A percentile compares a stretch with the other conserved stretches of the same genome.
Evolutionary conservation across 2,113 vertebrate species (phyloP).

Genomic region (Heterochromis multidens): DNA sequence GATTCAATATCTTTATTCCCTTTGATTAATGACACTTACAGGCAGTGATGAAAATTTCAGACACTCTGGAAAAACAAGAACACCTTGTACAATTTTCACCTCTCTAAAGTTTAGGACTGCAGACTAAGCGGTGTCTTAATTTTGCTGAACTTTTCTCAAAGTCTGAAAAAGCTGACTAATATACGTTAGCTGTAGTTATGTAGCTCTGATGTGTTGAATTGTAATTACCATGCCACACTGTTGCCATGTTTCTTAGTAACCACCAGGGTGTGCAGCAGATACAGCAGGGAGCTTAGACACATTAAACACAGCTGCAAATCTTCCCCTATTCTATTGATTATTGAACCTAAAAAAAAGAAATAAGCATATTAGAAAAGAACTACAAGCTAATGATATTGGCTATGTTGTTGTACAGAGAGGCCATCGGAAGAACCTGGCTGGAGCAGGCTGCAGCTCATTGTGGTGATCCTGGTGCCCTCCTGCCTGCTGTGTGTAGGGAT

Average conservation of each 20-base stretch:
- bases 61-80: not conserved
- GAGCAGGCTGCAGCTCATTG: conserved; percentile 70
- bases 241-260: not conserved
- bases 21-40: not conserved
- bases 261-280: conserved; percentile 61
- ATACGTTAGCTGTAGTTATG: not conserved
- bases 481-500: conserved; percentile 76
- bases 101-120: not conserved
- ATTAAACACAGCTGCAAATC: not conserved
- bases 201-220: not conserved
- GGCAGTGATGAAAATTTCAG: not conserved
- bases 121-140: not conserved
- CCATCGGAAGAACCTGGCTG: conserved; percentile 53
- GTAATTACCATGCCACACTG: not conserved
- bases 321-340: not conserved
- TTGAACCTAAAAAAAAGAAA: not conserved
- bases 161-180: not conserved
- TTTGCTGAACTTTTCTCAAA: not conserved
- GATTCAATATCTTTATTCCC: not conserved
- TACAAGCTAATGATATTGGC: not conserved
- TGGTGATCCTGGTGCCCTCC: conserved; percentile 78
- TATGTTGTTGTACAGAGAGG: conserved; percentile 40
- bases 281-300: not conserved
- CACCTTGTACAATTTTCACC: not conserved
- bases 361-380: not conserved